phyloP scores from a whole-genome alignment of 2,113 vertebrate genomes.

The Corythornis cristatus region DNA sequence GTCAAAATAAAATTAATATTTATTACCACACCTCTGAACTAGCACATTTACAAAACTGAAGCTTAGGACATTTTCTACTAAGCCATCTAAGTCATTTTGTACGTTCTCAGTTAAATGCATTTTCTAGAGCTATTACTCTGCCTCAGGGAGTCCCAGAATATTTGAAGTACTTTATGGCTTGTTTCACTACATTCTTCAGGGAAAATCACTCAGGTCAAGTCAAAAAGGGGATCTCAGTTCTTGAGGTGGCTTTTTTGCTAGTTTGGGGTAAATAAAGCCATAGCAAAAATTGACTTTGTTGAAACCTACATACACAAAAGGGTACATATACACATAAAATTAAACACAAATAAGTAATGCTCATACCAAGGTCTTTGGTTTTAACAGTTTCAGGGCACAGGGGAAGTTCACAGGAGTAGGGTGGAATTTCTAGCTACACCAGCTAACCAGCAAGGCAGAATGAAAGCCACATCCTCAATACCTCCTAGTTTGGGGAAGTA shows the following conservation, averaged over 20 bases:
- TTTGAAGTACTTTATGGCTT: constrained; percentile 7
- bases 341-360: background rate
- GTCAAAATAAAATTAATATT: constrained; percentile 83
- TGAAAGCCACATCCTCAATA: background rate
- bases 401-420: background rate
- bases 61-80: constrained; percentile 18
- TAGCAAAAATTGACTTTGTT: background rate
- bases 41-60: constrained; percentile 47
- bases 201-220: background rate
- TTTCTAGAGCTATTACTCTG: constrained; percentile 45
- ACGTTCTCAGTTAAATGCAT: constrained; percentile 21
- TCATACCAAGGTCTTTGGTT: background rate
- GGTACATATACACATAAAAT: background rate
- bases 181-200: background rate
- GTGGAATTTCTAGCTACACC: accelerated
- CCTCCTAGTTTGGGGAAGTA: background rate
- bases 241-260: background rate
- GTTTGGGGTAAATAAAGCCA: background rate
- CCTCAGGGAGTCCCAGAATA: constrained; percentile 1
- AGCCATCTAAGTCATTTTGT: constrained; percentile 19
- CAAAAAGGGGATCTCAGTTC: background rate
- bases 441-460: background rate
- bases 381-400: background rate
- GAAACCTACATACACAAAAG: background rate
- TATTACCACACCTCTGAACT: constrained; percentile 74